Percentiles rank a stretch among this genome's conserved stretches.
Evolutionary conservation across 2,888 invertebrate species (phyloP).

Genomic region (Caenorhabditis virilis): DNA sequence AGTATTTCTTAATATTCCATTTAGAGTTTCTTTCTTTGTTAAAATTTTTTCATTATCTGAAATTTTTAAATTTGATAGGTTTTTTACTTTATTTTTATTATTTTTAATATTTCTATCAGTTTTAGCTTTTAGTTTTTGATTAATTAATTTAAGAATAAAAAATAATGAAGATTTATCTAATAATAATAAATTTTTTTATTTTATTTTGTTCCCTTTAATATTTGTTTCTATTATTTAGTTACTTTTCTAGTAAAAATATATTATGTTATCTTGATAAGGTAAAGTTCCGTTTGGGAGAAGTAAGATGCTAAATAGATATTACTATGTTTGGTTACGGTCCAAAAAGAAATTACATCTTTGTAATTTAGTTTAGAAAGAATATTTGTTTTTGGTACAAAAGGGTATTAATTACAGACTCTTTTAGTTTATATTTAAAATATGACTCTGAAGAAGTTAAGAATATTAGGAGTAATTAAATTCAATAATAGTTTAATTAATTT

Average conservation of each 20-base stretch:
- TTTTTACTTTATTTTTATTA: conserved; percentile 38
- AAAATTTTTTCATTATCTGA: conserved; percentile 49
- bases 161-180: conserved; percentile 16
- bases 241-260: conserved; percentile 46
- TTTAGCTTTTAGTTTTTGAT: conserved; percentile 73
- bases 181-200: conserved; percentile 42
- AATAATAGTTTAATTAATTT: conserved; percentile 50
- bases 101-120: conserved; percentile 43
- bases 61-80: conserved; percentile 41
- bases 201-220: conserved; percentile 34
- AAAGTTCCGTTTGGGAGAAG: conserved; percentile 44
- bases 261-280: conserved; percentile 55
- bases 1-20: conserved; percentile 49
- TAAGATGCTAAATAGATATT: conserved; percentile 50
- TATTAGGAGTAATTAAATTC: conserved; percentile 47
- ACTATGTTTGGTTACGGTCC: conserved; percentile 52
- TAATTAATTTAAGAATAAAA: conserved; percentile 47
- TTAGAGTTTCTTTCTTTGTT: conserved; percentile 50
- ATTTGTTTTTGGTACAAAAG: conserved; percentile 54
- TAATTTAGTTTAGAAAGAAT: conserved; percentile 52
- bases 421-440: conserved; percentile 56
- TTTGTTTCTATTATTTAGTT: conserved; percentile 42
- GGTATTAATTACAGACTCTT: conserved; percentile 43
- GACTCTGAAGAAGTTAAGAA: conserved; percentile 56
- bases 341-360: conserved; percentile 47